Base-by-base conservation (phyloP, 2,113 vertebrate genomes). In the Eira barbara region DNA sequence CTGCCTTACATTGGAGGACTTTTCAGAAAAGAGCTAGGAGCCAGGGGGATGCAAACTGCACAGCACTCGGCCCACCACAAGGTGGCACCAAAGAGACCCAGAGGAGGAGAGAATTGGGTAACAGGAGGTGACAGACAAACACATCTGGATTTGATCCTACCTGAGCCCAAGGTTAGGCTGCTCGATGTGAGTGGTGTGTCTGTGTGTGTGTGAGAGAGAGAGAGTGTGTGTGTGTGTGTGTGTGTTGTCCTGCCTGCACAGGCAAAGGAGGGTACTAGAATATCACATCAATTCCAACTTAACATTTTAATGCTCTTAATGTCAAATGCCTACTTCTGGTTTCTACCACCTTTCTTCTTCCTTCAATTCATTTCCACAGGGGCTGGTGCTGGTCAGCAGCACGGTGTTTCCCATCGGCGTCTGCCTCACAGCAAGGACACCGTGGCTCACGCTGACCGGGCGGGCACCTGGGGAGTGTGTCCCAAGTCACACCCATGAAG, bases 401-500 rank as follows among this genome's bases (percentile, higher is more conserved):
- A 17, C 1, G 11, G 13, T 6, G 81, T 42, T 84, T 65, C 5
- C 49, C 23, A 52, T 2, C 27, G 27, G 45, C 11, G 3, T 36
- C n/a, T 31, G 20, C 15, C 61, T 7, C 27, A 27, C 4, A n/a
- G 27, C 55, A 39, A 45, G 1, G 29, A 61, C 80, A 78, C 18
- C 2, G 3, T 42, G 9, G 13, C 42, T 18, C 34, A 36, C 49
- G 59, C 10, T 10, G 21, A 47, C 34, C 4, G 3, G 20, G 15
- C 13, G 0, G 3, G 47, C 8, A 29, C 9, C 29, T 39, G 3
- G 6, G 6, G 20, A 25, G 42, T 1, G 31, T 7, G 25, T 6
- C n/a, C 47, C 42, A 12, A 67, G 52, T 65, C 80, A 6, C 23
- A 63, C 11, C 7, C 11, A 1, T 9, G 39, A 18, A 59, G 12